These are phyloP conservation scores for Oryzias woworae DNA, from an alignment of 2,113 vertebrate genomes.

Conservation along the genomic window DNA sequence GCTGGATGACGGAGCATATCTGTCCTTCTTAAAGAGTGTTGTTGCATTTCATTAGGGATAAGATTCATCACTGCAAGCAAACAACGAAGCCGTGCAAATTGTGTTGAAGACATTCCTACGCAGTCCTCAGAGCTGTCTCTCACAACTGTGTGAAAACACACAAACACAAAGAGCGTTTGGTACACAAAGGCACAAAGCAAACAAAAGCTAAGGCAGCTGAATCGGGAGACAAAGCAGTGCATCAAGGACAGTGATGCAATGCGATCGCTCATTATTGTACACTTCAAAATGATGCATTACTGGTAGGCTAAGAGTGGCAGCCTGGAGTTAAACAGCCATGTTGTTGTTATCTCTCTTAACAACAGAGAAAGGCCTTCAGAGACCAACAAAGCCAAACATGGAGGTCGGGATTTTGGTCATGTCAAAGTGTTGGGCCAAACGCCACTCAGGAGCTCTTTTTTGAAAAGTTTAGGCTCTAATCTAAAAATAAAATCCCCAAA, in stretches of 20 bases:
- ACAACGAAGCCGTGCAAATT: slow-evolving; percentile 71
- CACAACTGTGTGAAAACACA: slow-evolving; percentile 14
- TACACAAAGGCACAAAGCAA: slow-evolving; percentile 51
- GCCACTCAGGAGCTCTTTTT: slow-evolving; percentile 50
- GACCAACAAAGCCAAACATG: slow-evolving; percentile 18
- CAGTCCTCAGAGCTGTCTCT: slow-evolving; percentile 23
- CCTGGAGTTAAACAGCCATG: slow-evolving; percentile 29
- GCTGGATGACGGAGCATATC: slow-evolving; percentile 68
- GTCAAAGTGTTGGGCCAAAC: slow-evolving; percentile 50
- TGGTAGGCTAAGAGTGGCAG: slow-evolving; percentile 34
- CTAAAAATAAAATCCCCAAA: slow-evolving; percentile 54
- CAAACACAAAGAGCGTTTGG: slow-evolving; percentile 32
- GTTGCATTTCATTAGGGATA: slow-evolving; percentile 77
- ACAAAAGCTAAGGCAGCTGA: slow-evolving; percentile 53
- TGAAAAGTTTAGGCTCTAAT: slow-evolving; percentile 54
- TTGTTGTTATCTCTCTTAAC: slow-evolving; percentile 24
- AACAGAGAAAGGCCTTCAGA: slow-evolving; percentile 12
- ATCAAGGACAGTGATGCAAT: slow-evolving; percentile 49
- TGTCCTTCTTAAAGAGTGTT: slow-evolving; percentile 69
- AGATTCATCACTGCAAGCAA: slow-evolving; percentile 74
- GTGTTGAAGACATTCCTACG: slow-evolving; percentile 55
- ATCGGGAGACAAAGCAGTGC: slow-evolving; percentile 55
- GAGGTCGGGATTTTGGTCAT: slow-evolving; percentile 11
- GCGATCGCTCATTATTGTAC: slow-evolving; percentile 63
- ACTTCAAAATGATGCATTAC: slow-evolving; percentile 60